These are phyloP conservation scores for Sphenopsis melanotis DNA, from an alignment of 2,797 vertebrate genomes.

Conservation along the genomic window DNA sequence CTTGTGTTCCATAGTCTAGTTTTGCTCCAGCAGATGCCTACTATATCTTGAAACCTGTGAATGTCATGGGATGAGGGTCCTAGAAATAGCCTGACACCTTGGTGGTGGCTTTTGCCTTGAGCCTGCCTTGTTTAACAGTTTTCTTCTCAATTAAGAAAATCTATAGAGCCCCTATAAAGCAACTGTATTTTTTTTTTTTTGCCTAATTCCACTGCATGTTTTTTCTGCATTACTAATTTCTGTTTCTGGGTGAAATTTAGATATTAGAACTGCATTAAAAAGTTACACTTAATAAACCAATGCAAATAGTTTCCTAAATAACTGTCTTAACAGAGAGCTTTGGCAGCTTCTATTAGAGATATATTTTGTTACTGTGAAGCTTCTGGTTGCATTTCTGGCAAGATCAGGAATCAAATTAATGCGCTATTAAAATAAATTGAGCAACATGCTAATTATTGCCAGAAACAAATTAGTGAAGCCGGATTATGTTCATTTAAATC, in stretches of 20 bases:
- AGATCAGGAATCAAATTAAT: background rate
- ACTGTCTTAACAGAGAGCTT: background rate
- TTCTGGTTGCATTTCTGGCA: slow-evolving; percentile 3
- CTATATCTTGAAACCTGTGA: background rate
- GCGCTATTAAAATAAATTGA: slow-evolving; percentile 41
- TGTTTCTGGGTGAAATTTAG: background rate
- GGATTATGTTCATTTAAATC: slow-evolving; percentile 23
- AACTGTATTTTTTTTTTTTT: background rate
- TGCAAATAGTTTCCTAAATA: background rate
- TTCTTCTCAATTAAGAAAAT: background rate
- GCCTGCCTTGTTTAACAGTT: background rate
- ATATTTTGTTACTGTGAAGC: background rate
- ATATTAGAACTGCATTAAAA: background rate
- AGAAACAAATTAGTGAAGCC: slow-evolving; percentile 13
- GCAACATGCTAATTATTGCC: slow-evolving; percentile 22
- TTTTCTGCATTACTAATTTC: background rate
- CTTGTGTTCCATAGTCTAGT: background rate
- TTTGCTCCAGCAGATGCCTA: background rate
- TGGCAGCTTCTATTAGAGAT: background rate
- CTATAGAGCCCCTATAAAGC: background rate
- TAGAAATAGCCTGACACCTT: background rate
- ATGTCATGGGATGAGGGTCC: background rate
- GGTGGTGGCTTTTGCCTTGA: background rate
- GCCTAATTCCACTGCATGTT: background rate
- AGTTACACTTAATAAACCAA: background rate